Base-by-base conservation (phyloP, 2,888 invertebrate species). In the Diarsia brunnea region DNA sequence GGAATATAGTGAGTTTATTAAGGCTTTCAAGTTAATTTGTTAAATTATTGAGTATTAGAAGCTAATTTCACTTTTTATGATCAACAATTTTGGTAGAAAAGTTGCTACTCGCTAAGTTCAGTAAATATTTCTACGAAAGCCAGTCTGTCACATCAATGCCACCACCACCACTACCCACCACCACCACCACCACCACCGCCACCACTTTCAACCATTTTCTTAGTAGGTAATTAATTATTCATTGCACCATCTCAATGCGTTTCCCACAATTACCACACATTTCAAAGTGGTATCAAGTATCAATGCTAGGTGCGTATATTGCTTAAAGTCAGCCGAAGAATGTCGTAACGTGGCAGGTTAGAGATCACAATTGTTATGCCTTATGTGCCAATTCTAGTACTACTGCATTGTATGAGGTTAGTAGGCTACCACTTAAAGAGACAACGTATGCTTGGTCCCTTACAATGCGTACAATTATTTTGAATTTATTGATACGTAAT, bases 311-410 rank as follows among this genome's bases (percentile, higher is more conserved):
- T 80, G 82, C 82, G 71, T 79, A 63, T 74, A 55, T 63, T 16
- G 55, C 72, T 85, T 82, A 77, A 82, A 85, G 72, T 85, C 19
- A 61, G 53, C 85, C 77, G 47, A 72, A 85, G 73, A 77, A 64
- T 69, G 68, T 77, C n/a, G 70, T 70, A 69, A 85, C 83, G 64
- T 69, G 73, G 67, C n/a, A 67, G 83, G 82, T 82, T 82, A 82
- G 60, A 82, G 82, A 77, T 82, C 78, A 71, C 64, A 58, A 82
- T 85, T 82, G 73, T 70, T 73, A 61, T 47, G 47, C 14, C 31
- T 68, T 70, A 64, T 73, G 60, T 64, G 53, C 73, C 70, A 70
- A 73, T 73, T 77, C 49, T 68, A 63, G 24, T 58, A 31, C 65
- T 84, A 75, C 65, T 84, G 47, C 38, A 51, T 58, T 14, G n/a